Evolutionary conservation across 2,888 invertebrate genomes (phyloP).

Genomic region (Drosophila conformis): DNA sequence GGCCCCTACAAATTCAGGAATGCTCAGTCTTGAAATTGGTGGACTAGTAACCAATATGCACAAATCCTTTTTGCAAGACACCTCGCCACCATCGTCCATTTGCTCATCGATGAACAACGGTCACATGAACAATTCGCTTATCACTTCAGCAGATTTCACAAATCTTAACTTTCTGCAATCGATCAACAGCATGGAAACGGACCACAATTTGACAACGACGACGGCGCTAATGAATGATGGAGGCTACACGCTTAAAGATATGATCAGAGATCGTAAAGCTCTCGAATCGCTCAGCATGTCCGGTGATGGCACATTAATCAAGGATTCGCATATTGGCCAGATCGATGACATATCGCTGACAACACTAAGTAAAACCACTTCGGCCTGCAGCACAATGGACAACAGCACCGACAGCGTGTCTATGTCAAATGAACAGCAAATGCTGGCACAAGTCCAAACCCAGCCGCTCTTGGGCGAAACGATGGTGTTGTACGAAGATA

Average conservation of each 20-base stretch:
- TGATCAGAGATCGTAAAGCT: conserved; percentile 83
- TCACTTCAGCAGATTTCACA: conserved; percentile 84
- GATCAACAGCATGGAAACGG: conserved; percentile 69
- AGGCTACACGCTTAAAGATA: conserved; percentile 80
- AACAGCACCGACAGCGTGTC: conserved; percentile 83
- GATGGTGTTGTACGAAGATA: conserved; percentile 77
- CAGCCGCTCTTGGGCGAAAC: conserved; percentile 33
- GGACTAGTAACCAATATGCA: conserved; percentile 84
- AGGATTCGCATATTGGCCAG: conserved; percentile 84
- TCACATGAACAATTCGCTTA: conserved; percentile 83
- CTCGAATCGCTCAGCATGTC: conserved; percentile 83
- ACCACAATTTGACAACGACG: conserved; percentile 46
- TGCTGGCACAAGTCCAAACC: not conserved
- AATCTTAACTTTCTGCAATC: conserved; percentile 83
- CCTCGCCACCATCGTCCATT: conserved; percentile 84
- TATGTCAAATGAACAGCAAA: conserved; percentile 41
- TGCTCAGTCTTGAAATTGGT: conserved; percentile 83
- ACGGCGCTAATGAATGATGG: conserved; percentile 16
- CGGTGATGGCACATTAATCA: conserved; percentile 83
- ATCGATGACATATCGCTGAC: conserved; percentile 83
- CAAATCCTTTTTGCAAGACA: conserved; percentile 84
- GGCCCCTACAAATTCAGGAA: conserved; percentile 22
- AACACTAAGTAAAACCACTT: conserved; percentile 81
- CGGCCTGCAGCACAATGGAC: conserved; percentile 84
- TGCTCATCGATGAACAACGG: conserved; percentile 82